phyloP scores from a whole-genome alignment of 2,797 vertebrate genomes.

The Thalassophryne amazonica region DNA sequence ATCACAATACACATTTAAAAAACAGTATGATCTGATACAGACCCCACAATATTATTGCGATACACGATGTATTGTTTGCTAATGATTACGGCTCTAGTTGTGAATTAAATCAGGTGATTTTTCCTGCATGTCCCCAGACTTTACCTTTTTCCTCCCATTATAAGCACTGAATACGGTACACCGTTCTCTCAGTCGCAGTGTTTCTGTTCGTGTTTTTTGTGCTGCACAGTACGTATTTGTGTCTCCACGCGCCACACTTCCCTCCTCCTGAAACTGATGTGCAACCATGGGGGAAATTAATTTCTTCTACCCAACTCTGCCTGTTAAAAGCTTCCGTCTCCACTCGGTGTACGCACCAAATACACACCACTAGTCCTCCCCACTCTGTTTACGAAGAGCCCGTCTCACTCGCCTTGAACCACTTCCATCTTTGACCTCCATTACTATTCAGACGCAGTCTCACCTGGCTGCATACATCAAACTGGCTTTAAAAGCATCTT shows the following conservation, averaged over 20 bases:
- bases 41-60: too few species aligned
- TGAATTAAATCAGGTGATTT: neutral
- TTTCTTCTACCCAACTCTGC: constrained; percentile 22
- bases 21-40: too few species aligned
- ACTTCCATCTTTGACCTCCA: constrained; percentile 1
- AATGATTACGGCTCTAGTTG: too few species aligned
- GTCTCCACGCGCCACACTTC: neutral
- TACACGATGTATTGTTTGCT: too few species aligned
- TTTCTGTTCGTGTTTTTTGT: too few species aligned
- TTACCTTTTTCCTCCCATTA: constrained; percentile 22
- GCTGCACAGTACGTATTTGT: constrained; percentile 7
- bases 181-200: too few species aligned
- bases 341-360: neutral
- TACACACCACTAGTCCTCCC: neutral
- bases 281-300: constrained; percentile 57
- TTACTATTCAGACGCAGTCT: constrained; percentile 44
- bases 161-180: too few species aligned
- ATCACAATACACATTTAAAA: too few species aligned
- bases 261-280: constrained; percentile 22
- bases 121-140: too few species aligned
- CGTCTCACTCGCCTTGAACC: neutral
- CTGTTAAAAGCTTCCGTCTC: neutral
- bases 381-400: constrained; percentile 1
- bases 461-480: constrained; percentile 40
- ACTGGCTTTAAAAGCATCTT: constrained; percentile 18